phyloP scores from a whole-genome alignment of 1,140 invertebrate species.

The Manduca sexta region DNA sequence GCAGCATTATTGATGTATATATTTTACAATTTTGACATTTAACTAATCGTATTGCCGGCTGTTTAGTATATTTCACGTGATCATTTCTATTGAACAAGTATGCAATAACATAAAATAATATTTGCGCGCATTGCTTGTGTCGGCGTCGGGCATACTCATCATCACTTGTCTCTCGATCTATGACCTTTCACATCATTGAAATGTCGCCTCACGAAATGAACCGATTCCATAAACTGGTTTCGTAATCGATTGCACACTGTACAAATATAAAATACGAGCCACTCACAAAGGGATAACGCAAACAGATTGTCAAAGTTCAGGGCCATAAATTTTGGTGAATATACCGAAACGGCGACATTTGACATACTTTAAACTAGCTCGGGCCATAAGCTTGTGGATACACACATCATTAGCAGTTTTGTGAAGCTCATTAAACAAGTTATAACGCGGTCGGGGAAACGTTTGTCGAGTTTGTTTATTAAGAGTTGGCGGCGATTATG shows the following conservation, averaged over 20 bases:
- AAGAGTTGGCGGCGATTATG: slow-evolving; percentile 28
- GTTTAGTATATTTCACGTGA: neutral
- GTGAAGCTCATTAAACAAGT: slow-evolving; percentile 14
- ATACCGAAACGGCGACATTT: neutral
- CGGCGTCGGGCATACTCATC: slow-evolving; percentile 1
- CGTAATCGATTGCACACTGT: slow-evolving; percentile 23
- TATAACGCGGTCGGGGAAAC: slow-evolving; percentile 9
- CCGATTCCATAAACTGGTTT: slow-evolving; percentile 34
- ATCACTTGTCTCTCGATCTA: slow-evolving; percentile 15
- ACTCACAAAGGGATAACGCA: neutral
- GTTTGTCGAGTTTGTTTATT: slow-evolving; percentile 16
- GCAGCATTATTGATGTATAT: slow-evolving; percentile 2
- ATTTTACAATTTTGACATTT: slow-evolving; percentile 14
- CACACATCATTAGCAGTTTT: neutral
- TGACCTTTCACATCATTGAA: slow-evolving; percentile 38
- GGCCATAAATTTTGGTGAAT: neutral
- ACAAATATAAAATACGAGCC: neutral
- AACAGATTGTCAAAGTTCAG: neutral
- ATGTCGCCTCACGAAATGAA: slow-evolving; percentile 35
- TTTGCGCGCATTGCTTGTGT: slow-evolving; percentile 3
- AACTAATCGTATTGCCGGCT: slow-evolving; percentile 8
- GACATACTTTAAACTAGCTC: neutral
- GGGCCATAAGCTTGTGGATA: neutral
- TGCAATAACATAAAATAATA: slow-evolving; percentile 2
- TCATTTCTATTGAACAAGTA: slow-evolving; percentile 8